Evolutionary conservation across 53 echinoderm and acorn worm genomes (phyloP), one percentile per base, ranked within the genome.

Genomic region (Henricia sp.): DNA sequence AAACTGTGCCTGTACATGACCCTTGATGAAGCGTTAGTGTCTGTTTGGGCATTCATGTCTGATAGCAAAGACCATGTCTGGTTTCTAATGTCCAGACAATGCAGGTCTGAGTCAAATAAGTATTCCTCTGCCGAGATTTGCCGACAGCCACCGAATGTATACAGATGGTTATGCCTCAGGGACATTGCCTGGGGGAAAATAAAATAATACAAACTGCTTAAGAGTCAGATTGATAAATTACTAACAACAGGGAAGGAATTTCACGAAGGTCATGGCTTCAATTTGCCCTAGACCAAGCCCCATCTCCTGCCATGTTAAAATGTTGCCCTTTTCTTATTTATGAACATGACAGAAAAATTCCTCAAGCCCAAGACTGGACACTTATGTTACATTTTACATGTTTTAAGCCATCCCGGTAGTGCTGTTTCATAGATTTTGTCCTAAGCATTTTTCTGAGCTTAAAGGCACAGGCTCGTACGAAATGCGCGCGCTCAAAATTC

Each of bases 1-100:
- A 93, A 52, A 8, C 91, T 77, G 50, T 93, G 94, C 28, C 94
- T 51, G 69, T 93, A 93, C 94, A 93, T 93, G 53, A 87, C 94
- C 34, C 94, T 72, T 9, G 71, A 39, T 24, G 82, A 48, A 3
- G 83, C 70, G 43, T 90, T 42, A 4, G 65, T 28, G 43, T 55
- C 54, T 19, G 52, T 48, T 56, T 77, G 65, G 6, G 37, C 50
- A 0, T 72, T 71, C 58, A 67, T 38, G 58, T 90, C 80, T 13
- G 88, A 84, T 12, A 93, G 33, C 2, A 68, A 34, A 1, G 70
- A 72, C 94, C 94, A 93, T 37, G 53, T 43, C 63, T 40, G 78
- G 78, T 33, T 63, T 60, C 51, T 38, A 43, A 90, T 65, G 72
- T 93, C 74, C 25, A 93, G 86, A 44, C 65, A 77, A 60, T 91